Evolutionary conservation across 2,797 vertebrate genomes (phyloP).

Genomic region (Sphenodon punctatus): DNA sequence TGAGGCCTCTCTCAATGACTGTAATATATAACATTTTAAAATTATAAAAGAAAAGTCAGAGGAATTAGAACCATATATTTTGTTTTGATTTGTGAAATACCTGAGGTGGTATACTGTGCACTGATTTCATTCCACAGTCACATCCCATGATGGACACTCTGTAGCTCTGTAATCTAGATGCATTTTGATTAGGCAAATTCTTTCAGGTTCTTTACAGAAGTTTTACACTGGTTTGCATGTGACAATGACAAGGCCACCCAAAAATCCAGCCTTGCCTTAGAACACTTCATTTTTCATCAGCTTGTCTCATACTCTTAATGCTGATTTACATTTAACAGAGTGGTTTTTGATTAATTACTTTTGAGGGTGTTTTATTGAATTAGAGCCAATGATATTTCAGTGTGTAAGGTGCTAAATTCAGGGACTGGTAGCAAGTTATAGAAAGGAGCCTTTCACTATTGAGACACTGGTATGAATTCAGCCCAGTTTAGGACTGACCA

Average conservation of each 20-base stretch:
- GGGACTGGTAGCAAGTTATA: neutral
- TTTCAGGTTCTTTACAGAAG: too few relatives aligned
- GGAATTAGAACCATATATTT: too few relatives aligned
- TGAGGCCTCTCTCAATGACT: too few relatives aligned
- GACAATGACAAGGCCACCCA: neutral
- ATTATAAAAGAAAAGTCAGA: too few relatives aligned
- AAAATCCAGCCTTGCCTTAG: neutral
- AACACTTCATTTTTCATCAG: neutral
- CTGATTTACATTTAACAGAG: neutral
- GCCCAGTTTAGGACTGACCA: conserved; percentile 14
- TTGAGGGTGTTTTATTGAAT: neutral
- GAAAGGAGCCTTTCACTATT: conserved; percentile 47
- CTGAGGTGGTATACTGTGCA: neutral
- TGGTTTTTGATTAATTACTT: neutral
- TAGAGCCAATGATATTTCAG: neutral
- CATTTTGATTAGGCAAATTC: neutral
- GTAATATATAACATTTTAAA: too few relatives aligned
- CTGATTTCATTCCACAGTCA: neutral
- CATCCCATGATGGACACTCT: neutral
- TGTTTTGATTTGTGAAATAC: neutral
- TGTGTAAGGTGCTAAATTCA: neutral
- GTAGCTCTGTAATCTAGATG: neutral
- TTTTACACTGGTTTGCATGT: too few relatives aligned
- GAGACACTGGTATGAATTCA: conserved; percentile 27
- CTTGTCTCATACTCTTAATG: neutral